Percentiles rank a stretch among this genome's conserved stretches.
Conservation (phyloP, 2,113 vertebrate genomes). For the Erpornis zantholeuca region DNA sequence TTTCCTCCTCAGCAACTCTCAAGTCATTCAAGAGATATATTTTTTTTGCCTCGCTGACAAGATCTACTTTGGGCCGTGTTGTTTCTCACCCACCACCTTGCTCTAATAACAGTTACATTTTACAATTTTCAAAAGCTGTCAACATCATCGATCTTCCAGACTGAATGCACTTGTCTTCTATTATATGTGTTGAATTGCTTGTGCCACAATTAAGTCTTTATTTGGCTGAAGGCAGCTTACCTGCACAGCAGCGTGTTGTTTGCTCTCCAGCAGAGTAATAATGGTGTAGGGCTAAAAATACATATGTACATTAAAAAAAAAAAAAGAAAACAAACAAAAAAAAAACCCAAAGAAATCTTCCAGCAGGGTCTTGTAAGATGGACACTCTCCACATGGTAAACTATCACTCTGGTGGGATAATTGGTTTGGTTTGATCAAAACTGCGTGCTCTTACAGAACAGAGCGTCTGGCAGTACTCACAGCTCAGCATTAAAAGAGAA, state of each 20-base stretch:
- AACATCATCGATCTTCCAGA: constrained; percentile 5
- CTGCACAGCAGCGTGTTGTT: not conserved
- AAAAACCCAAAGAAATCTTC: too few species aligned
- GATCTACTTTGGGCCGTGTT: not conserved
- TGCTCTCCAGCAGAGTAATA: constrained; percentile 5
- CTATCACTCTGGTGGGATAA: constrained; percentile 10
- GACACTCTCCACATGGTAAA: constrained; percentile 10
- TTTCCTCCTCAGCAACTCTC: not conserved
- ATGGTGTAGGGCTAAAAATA: not conserved
- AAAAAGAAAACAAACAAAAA: not conserved
- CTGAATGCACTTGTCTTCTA: not conserved
- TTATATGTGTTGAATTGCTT: not conserved
- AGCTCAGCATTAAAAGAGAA: not conserved
- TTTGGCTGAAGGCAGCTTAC: constrained; percentile 28
- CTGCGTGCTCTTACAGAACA: not conserved
- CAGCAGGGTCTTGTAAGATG: not conserved
- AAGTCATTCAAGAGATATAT: not conserved
- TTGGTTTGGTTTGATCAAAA: constrained; percentile 51
- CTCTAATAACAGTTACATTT: constrained; percentile 19
- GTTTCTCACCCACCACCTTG: not conserved
- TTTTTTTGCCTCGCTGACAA: not conserved
- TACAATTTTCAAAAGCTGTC: constrained; percentile 31
- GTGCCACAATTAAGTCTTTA: constrained; percentile 30
- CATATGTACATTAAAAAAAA: not conserved
- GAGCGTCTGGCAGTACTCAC: not conserved